phyloP scores from a whole-genome alignment of 2,888 invertebrate species.

The Cistogaster globosa region DNA sequence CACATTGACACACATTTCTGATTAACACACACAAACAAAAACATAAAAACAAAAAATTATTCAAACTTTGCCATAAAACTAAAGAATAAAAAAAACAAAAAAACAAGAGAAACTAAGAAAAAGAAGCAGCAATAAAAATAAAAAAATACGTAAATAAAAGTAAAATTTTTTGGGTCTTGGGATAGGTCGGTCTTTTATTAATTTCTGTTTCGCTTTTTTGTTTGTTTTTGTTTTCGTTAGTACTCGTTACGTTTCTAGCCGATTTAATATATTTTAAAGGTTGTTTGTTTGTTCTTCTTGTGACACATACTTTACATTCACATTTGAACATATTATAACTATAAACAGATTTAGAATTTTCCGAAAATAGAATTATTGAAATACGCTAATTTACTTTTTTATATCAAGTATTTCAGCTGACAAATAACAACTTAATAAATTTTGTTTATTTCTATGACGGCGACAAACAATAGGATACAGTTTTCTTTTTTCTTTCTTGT shows the following conservation, averaged over 20 bases:
- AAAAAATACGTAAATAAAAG: conserved; percentile 57
- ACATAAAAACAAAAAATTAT: neutral
- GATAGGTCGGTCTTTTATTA: conserved; percentile 73
- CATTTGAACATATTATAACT: no score
- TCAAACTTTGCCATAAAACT: conserved; percentile 22
- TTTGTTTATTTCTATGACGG: no score
- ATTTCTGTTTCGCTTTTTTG: conserved; percentile 20
- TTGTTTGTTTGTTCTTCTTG: conserved; percentile 20
- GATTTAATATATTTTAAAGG: conserved; percentile 17
- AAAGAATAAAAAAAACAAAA: conserved; percentile 23
- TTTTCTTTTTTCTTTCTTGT: no score
- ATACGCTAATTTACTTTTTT: neutral
- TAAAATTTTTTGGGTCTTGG: conserved; percentile 72
- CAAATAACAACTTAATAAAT: no score
- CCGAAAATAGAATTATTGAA: conserved; percentile 13
- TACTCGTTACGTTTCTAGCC: conserved; percentile 4
- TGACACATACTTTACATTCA: no score
- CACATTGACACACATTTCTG: conserved; percentile 68
- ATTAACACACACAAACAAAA: neutral
- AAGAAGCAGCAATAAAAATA: conserved; percentile 26
- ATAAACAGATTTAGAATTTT: neutral
- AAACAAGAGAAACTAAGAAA: conserved; percentile 8
- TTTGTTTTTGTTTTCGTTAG: neutral
- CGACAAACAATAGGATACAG: no score
- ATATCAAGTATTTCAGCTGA: no score